A percentile compares a stretch with the other conserved stretches of the same genome.
These are phyloP conservation scores for Synergus laeviventris DNA, from an alignment of 2,888 invertebrate species.

Conservation along the genomic window DNA sequence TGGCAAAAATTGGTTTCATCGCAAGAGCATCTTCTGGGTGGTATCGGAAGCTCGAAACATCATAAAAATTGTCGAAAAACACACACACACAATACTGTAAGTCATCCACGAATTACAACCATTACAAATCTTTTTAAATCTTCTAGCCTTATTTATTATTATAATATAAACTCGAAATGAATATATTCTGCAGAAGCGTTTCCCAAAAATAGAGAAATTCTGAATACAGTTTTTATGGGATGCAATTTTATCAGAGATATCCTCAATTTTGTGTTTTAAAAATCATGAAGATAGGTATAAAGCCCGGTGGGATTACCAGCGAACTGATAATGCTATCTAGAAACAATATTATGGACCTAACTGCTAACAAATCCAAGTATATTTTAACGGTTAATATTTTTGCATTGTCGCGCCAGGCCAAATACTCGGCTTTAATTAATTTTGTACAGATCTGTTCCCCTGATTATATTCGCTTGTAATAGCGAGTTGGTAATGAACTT, in stretches of 20 bases:
- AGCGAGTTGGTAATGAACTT: constrained; percentile 30
- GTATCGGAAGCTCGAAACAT: constrained; percentile 56
- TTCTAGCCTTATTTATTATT: background rate
- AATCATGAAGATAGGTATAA: background rate
- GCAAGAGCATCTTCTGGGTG: constrained; percentile 68
- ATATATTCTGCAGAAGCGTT: too few species aligned
- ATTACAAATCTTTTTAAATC: background rate
- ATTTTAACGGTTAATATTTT: constrained; percentile 18
- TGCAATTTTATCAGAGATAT: background rate
- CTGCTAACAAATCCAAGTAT: constrained; percentile 23
- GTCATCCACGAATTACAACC: background rate
- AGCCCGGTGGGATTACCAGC: background rate
- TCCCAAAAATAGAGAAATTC: too few species aligned
- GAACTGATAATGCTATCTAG: constrained; percentile 21
- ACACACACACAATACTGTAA: too few species aligned
- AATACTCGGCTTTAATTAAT: constrained; percentile 40
- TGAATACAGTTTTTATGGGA: background rate
- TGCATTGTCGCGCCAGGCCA: constrained; percentile 28
- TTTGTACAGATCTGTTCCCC: constrained; percentile 29
- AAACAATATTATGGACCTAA: constrained; percentile 31
- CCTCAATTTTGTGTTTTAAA: background rate
- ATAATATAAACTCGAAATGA: background rate
- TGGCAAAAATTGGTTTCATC: constrained; percentile 73
- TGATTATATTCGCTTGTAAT: constrained; percentile 34
- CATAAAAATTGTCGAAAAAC: constrained; percentile 4